Evolutionary conservation across 2,797 vertebrate species (phyloP), one percentile per base, ranked within the genome.

Genomic region (Tokudaia tokunoshimensis): DNA sequence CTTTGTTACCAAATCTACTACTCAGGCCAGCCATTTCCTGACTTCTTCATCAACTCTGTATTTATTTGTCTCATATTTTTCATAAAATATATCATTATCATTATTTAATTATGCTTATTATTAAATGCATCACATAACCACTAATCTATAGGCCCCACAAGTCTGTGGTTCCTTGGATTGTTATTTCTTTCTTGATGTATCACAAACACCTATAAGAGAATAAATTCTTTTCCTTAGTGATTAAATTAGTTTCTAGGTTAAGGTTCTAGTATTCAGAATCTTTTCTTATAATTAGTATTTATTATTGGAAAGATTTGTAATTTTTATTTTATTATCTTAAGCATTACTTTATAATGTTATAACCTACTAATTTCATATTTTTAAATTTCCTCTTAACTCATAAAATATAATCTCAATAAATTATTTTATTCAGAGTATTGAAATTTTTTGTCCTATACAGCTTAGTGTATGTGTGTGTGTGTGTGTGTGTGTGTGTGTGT

Each of bases 261-360:
- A n/a, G 1, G 41, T 75, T 80, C 57, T 89, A 19, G 3, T 50
- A 65, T 4, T 61, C 1, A 82, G 55, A 92, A 61, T 82, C 5
- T 52, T 67, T 84, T 41, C 9, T 65, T 26, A 34, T 65, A 75
- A 50, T 37, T 41, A 78, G 29, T 50, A 92, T 52, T 67, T 72
- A 76, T 76, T 78, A 86, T 50, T 82, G 19, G 44, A 52, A 24
- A 70, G 0, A 59, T 88, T 91, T 34, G 57, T 75, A 83, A 65
- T 70, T 93, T 96, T 22, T 22, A 34, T 26, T 59, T 61, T 52
- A 87, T 55, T 89, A 95, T 34, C 84, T 44, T 3, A 87, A 89
- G 20, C 11, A 26, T 74, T 63, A 78, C 29, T 44, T 72, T 86
- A 94, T 93, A 59, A 84, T 1, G 8, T 93, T 93, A 70, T 7